These are phyloP conservation scores for Acanthopagrus latus DNA, from an alignment of 2,797 vertebrate genomes.

Conservation along the genomic window DNA sequence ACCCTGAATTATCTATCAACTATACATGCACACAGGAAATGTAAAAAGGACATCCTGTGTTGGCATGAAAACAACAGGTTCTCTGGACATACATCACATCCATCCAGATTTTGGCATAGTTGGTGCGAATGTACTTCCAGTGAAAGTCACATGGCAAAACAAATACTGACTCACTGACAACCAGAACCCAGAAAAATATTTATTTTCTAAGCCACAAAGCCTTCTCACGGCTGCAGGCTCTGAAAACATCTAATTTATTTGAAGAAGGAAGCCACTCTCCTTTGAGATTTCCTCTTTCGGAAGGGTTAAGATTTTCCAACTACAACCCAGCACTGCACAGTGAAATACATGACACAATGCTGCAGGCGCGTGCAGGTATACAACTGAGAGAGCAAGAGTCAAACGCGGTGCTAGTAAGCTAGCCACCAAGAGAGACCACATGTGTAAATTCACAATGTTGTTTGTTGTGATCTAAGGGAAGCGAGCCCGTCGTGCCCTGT, in stretches of 20 bases:
- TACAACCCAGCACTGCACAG: slow-evolving; percentile 24
- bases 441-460: slow-evolving; percentile 66
- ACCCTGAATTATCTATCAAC: background rate
- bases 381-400: slow-evolving; percentile 34
- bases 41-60: background rate
- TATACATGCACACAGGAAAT: background rate
- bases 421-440: slow-evolving; percentile 42
- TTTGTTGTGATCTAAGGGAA: slow-evolving; percentile 75
- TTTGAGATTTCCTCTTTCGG: slow-evolving; percentile 61
- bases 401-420: slow-evolving; percentile 25
- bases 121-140: slow-evolving; percentile 38
- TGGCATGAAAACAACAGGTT: slow-evolving; percentile 48
- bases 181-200: slow-evolving; percentile 67
- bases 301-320: slow-evolving; percentile 48
- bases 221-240: slow-evolving; percentile 63
- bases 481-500: slow-evolving; percentile 65
- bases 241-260: slow-evolving; percentile 76
- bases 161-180: slow-evolving; percentile 60
- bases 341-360: slow-evolving; percentile 33
- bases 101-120: slow-evolving; percentile 51
- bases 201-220: slow-evolving; percentile 75
- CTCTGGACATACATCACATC: slow-evolving; percentile 37
- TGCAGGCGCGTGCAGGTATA: slow-evolving; percentile 14
- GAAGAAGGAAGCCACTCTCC: slow-evolving; percentile 61
- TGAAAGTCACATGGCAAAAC: slow-evolving; percentile 55